Percentiles rank a stretch among this genome's conserved stretches.
These are phyloP conservation scores for Lycaena phlaeas DNA, from an alignment of 2,888 invertebrate genomes.

Conservation along the genomic window DNA sequence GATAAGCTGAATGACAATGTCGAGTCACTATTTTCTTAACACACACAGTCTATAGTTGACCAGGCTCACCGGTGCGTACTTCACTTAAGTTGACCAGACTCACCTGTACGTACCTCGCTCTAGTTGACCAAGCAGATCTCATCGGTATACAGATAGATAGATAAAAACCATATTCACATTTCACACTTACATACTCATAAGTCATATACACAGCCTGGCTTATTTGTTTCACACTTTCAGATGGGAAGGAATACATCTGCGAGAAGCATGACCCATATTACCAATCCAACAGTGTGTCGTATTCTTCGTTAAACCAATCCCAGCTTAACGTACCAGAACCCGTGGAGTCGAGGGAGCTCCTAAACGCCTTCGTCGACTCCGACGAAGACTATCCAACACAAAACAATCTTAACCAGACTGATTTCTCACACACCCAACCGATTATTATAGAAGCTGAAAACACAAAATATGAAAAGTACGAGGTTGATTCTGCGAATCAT, in stretches of 20 bases:
- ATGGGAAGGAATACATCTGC: slow-evolving; percentile 63
- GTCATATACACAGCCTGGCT: no score
- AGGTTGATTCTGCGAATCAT: slow-evolving; percentile 54
- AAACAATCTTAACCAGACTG: slow-evolving; percentile 60
- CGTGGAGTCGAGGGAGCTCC: slow-evolving; percentile 46
- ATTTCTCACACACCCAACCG: slow-evolving; percentile 60
- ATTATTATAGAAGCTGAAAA: slow-evolving; percentile 60
- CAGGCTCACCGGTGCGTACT: no score
- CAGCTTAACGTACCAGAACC: slow-evolving; percentile 59
- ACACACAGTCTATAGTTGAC: no score
- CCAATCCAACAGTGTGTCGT: slow-evolving; percentile 55
- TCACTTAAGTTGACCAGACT: no score
- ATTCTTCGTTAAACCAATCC: slow-evolving; percentile 54
- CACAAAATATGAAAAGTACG: slow-evolving; percentile 40
- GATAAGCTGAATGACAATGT: no score
- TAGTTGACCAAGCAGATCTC: no score
- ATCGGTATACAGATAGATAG: no score
- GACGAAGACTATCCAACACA: slow-evolving; percentile 62
- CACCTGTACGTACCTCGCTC: no score
- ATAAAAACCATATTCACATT: no score
- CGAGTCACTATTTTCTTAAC: no score
- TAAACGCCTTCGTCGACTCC: slow-evolving; percentile 47
- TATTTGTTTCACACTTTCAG: slow-evolving; percentile 28
- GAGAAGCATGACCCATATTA: slow-evolving; percentile 65
- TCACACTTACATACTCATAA: no score